These are phyloP conservation scores for Cetoscarus ocellatus DNA, from an alignment of 2,797 vertebrate genomes.

Conservation along the genomic window DNA sequence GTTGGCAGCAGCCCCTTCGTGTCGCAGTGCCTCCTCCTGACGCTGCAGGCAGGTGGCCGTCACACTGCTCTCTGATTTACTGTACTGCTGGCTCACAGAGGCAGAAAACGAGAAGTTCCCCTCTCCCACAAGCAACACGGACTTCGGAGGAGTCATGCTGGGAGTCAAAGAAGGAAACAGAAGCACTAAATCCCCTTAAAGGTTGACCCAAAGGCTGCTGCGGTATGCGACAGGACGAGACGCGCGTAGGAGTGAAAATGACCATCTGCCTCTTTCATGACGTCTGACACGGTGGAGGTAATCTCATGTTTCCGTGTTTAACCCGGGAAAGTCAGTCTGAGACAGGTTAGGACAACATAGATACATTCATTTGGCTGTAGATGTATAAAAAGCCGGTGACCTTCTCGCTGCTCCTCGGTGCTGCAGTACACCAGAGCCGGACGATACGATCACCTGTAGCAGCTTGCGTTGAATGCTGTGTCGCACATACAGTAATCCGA, in stretches of 20 bases:
- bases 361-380: rapidly evolving
- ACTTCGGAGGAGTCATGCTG: slow-evolving; percentile 65
- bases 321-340: not conserved
- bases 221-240: not conserved
- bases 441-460: slow-evolving; percentile 42
- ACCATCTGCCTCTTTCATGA: slow-evolving; percentile 6
- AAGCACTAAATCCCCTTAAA: not conserved
- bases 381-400: slow-evolving; percentile 12
- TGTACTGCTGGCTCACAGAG: slow-evolving; percentile 68
- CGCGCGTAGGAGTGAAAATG: slow-evolving; percentile 12
- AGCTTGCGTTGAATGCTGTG: slow-evolving; percentile 26
- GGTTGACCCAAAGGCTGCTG: not conserved
- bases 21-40: slow-evolving; percentile 71
- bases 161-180: not conserved
- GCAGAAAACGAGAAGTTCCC: slow-evolving; percentile 97
- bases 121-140: slow-evolving; percentile 91
- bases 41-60: slow-evolving; percentile 90
- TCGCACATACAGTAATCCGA: slow-evolving; percentile 54
- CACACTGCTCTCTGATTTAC: slow-evolving; percentile 59
- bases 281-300: not conserved
- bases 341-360: rapidly evolving
- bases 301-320: slow-evolving; percentile 6
- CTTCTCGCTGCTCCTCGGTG: slow-evolving; percentile 9
- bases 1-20: slow-evolving; percentile 78
- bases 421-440: slow-evolving; percentile 9